A percentile compares a stretch with the other conserved stretches of the same genome.
Evolutionary conservation across 2,888 invertebrate genomes (phyloP).

Genomic region (Sarcophaga caerulescens): DNA sequence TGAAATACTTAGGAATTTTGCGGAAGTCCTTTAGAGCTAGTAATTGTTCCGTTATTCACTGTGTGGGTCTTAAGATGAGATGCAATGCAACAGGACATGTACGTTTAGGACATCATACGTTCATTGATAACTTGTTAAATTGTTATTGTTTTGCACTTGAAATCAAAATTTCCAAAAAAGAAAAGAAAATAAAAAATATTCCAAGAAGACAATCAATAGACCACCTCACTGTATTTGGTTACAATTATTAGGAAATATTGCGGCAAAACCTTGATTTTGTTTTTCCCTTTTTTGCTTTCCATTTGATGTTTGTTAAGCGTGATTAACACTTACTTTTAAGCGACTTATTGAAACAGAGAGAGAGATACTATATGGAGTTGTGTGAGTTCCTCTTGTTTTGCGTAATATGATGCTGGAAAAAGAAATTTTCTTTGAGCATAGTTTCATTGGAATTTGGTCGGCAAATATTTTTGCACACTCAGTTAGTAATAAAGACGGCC

Average conservation of each 20-base stretch:
- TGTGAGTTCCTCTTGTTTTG: slow-evolving; percentile 61
- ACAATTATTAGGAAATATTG: slow-evolving; percentile 64
- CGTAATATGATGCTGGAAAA: slow-evolving; percentile 63
- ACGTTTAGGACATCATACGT: not conserved
- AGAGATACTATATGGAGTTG: too few species aligned
- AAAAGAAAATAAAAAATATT: slow-evolving; percentile 1
- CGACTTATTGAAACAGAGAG: slow-evolving; percentile 56
- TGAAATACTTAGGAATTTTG: slow-evolving; percentile 65
- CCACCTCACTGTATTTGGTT: slow-evolving; percentile 65
- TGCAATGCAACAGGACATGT: too few species aligned
- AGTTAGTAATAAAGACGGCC: not conserved
- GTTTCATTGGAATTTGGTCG: slow-evolving; percentile 50
- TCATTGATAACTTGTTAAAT: slow-evolving; percentile 68
- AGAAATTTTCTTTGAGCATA: slow-evolving; percentile 25
- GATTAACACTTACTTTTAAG: slow-evolving; percentile 67
- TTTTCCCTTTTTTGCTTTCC: not conserved
- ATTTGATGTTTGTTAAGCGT: slow-evolving; percentile 36
- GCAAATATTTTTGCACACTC: slow-evolving; percentile 55
- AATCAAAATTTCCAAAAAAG: slow-evolving; percentile 50
- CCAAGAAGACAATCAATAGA: slow-evolving; percentile 23
- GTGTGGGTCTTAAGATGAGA: slow-evolving; percentile 4
- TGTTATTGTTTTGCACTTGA: slow-evolving; percentile 67
- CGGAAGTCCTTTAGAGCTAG: slow-evolving; percentile 62
- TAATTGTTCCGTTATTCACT: slow-evolving; percentile 55
- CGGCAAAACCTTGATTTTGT: slow-evolving; percentile 59